A percentile compares a stretch with the other conserved stretches of the same genome.
Conservation (phyloP, 2,797 vertebrate species). For the Chromis chromis region DNA sequence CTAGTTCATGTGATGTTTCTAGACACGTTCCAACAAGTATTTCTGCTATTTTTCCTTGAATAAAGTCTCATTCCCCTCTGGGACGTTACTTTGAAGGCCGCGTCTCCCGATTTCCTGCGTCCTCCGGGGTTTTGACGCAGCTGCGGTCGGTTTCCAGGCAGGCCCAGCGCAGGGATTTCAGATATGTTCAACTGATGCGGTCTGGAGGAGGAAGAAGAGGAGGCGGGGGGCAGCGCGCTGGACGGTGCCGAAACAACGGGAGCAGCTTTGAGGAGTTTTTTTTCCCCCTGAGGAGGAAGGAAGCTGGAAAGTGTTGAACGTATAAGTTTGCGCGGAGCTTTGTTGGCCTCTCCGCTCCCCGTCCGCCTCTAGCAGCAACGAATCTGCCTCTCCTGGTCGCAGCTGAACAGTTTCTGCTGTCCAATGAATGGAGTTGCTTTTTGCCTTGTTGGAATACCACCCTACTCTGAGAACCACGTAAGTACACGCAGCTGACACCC, state of each 20-base stretch:
- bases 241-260: constrained; percentile 75
- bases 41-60: not conserved
- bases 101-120: constrained; percentile 46
- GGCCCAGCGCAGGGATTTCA: constrained; percentile 66
- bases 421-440: constrained; percentile 99
- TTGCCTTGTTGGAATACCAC: constrained; percentile 98
- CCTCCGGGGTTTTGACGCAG: constrained; percentile 28
- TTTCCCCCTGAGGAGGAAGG: constrained; percentile 55
- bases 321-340: constrained; percentile 53
- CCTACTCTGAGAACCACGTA: constrained; percentile 89
- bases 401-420: constrained; percentile 77
- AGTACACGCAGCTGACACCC: constrained; percentile 60
- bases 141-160: constrained; percentile 62
- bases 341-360: constrained; percentile 25
- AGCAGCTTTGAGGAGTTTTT: constrained; percentile 50
- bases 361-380: constrained; percentile 52
- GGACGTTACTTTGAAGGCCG: constrained; percentile 66
- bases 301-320: constrained; percentile 64
- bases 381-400: constrained; percentile 64
- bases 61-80: fast-evolving
- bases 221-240: constrained; percentile 58
- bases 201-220: constrained; percentile 73
- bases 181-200: constrained; percentile 71
- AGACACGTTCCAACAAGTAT: too few species aligned
- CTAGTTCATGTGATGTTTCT: too few species aligned